A percentile compares a stretch with the other conserved stretches of the same genome.
These are phyloP conservation scores for Ginglymostoma cirratum DNA, from an alignment of 2,113 vertebrate genomes.

Conservation along the genomic window DNA sequence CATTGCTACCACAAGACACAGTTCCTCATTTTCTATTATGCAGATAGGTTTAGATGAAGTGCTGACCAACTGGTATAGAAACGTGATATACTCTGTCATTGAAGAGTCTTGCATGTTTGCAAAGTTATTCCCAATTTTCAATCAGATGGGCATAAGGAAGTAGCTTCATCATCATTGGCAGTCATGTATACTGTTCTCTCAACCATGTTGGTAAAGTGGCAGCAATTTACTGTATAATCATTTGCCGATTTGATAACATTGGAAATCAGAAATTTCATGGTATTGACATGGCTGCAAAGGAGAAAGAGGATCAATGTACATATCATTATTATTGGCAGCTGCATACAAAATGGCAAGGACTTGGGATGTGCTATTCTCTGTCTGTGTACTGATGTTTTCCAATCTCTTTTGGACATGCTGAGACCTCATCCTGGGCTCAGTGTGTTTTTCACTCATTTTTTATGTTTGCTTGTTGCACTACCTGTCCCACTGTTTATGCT, in stretches of 20 bases:
- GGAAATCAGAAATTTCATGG: neutral
- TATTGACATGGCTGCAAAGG: conserved; percentile 5
- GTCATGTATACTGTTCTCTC: neutral
- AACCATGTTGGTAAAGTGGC: neutral
- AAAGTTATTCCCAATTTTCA: neutral
- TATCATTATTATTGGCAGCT: neutral
- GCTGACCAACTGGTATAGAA: neutral
- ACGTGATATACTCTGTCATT: neutral
- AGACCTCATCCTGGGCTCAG: neutral
- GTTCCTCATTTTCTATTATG: neutral
- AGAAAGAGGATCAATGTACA: neutral
- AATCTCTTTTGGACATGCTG: neutral
- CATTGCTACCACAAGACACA: neutral
- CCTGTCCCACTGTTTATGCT: conserved; percentile 11
- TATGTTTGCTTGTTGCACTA: neutral
- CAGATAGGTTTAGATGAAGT: too few species aligned
- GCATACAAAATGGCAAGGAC: neutral
- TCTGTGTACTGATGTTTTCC: neutral
- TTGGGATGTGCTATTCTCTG: conserved; percentile 5
- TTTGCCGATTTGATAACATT: neutral
- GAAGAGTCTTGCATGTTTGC: neutral
- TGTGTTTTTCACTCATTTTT: neutral
- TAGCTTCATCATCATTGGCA: neutral
- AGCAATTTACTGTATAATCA: conserved; percentile 9
- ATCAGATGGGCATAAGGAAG: neutral